Evolutionary conservation across 37 sponge, comb jelly and placozoan species (phyloP), one percentile per base, ranked within the genome.

Genomic region (Geodia barretti): DNA sequence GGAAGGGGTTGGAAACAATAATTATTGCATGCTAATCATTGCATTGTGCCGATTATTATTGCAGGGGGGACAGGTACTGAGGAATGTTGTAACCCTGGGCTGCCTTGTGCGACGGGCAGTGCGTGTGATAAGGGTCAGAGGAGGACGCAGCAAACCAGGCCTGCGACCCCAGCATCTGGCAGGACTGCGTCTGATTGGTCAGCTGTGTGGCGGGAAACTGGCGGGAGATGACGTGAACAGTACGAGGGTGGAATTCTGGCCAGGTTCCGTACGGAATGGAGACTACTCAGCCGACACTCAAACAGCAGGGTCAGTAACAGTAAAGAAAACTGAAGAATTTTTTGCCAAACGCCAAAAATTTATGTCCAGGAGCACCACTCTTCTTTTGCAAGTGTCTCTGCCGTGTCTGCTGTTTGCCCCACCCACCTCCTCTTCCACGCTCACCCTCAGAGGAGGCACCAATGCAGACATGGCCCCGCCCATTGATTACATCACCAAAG

Each of bases 381-480:
- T 97, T 14, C 76, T 97, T 74, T 70, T 95, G 38, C 98, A 97
- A 70, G 75, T 80, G 29, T 76, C 90, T 38, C 79, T 97, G 28
- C 98, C 98, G 14, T 92, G 91, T 62, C 82, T 92, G n/a, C 85
- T 95, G 59, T 97, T 86, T 71, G 91, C 93, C 4, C 82, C 84
- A 3, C 43, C 41, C 5, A 64, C 73, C 23, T 84, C 74, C 31
- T 47, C 54, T 47, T 40, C 79, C 3, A 54, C 39, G 30, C 47
- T 95, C 37, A 60, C 30, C 24, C 85, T 97, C 32, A 86, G 58
- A 34, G 98, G 98, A 0, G 98, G 98, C 8, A 97, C 98, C 19
- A 77, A 97, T 79, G 98, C 95, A 28, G 93, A 92, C 73, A 88
- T 95, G 85, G 98, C 98, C 29, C 98, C 98, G 25, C 98, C 92